A percentile compares a stretch with the other conserved stretches of the same genome.
Evolutionary conservation across 2,113 vertebrate genomes (phyloP).

Genomic region (Aplodontia rufa): DNA sequence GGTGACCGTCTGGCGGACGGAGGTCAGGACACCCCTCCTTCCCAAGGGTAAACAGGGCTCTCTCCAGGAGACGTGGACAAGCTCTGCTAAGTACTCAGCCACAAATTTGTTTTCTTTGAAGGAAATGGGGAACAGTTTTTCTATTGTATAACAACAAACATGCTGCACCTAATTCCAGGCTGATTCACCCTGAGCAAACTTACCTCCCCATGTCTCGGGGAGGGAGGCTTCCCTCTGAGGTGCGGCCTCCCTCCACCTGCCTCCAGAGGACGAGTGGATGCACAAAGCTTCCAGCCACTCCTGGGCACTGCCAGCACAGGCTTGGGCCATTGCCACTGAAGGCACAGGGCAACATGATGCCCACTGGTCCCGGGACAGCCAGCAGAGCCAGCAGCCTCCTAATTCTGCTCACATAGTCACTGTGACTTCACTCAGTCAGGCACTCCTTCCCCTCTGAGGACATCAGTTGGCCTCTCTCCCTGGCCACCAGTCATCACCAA

Average conservation of each 20-base stretch:
- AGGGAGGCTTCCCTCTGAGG: not conserved
- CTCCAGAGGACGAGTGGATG: rapidly evolving
- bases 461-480: not conserved
- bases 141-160: not conserved
- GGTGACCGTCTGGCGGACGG: conserved; percentile 65
- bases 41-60: conserved; percentile 64
- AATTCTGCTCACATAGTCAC: no score
- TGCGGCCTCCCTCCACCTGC: not conserved
- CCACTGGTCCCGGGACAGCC: no score
- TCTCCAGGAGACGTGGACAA: conserved; percentile 33
- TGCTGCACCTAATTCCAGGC: not conserved
- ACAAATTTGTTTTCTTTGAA: conserved; percentile 67
- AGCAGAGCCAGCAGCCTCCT: no score
- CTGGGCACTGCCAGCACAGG: not conserved
- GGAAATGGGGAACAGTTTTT: not conserved
- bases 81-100: conserved; percentile 75
- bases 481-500: no score
- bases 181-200: not conserved
- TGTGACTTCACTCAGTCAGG: no score
- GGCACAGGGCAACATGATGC: not conserved
- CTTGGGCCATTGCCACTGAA: not conserved
- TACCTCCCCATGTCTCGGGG: rapidly evolving
- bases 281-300: rapidly evolving
- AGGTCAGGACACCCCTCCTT: conserved; percentile 60
- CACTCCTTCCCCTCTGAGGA: no score